Evolutionary conservation across 2,797 vertebrate species (phyloP).

Genomic region (Pangasius larnaudii): DNA sequence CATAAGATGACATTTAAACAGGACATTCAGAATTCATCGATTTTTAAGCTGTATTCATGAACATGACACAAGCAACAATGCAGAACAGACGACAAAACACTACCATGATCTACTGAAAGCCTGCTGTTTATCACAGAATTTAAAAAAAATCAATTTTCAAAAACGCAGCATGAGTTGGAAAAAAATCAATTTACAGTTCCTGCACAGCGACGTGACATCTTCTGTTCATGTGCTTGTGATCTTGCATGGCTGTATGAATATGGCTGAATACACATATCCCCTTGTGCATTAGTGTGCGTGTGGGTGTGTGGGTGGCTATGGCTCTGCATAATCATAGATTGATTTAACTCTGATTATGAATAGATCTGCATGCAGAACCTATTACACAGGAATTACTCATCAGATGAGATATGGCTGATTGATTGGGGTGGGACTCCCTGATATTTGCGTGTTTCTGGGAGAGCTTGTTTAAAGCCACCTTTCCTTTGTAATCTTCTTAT

Average conservation of each 20-base stretch:
- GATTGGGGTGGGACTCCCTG: neutral
- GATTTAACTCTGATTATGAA: conserved; percentile 21
- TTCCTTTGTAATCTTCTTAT: neutral
- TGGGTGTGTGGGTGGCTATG: conserved; percentile 7
- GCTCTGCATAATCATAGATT: conserved; percentile 33
- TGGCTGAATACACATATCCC: conserved; percentile 5
- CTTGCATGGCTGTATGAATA: conserved; percentile 9
- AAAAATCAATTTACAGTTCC: conserved; percentile 24
- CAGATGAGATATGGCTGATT: neutral
- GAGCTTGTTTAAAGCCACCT: neutral
- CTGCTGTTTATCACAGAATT: conserved; percentile 14
- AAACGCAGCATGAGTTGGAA: neutral
- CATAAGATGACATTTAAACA: neutral
- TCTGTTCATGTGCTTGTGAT: conserved; percentile 26
- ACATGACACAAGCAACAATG: neutral
- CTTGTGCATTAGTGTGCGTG: conserved; percentile 7
- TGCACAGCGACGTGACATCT: neutral
- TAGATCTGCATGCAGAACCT: conserved; percentile 6
- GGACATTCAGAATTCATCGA: neutral
- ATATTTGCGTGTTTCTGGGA: neutral
- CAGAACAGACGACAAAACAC: neutral
- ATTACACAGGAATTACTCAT: conserved; percentile 6
- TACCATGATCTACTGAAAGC: neutral
- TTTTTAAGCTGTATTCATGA: conserved; percentile 7
- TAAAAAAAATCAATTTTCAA: neutral